Evolutionary conservation across 2,888 invertebrate genomes (phyloP), one percentile per base, ranked within the genome.

Genomic region (Oscheius sp.): DNA sequence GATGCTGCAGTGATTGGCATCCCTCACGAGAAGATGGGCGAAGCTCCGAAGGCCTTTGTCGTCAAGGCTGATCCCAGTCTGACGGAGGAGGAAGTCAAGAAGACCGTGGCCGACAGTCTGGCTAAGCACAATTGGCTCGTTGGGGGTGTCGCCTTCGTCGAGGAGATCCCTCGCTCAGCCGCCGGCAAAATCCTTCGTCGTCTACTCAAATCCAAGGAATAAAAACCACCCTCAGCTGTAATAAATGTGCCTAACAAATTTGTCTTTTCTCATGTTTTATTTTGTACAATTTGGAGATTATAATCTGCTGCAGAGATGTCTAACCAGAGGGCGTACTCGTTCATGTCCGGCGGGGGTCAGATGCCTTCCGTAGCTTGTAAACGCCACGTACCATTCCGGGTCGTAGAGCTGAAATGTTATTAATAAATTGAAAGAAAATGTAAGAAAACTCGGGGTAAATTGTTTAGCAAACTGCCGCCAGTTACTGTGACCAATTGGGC

Each of bases 1-100:
- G 94, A 95, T 87, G 93, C 92, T 21, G 94, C 93, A 45, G 95
- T 95, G 43, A 92, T 94, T 85, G 95, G 80, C 58, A 55, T 78
- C 0, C 77, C 76, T 6, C 77, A 81, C 56, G 72, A 72, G 9
- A 72, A 75, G 55, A 68, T 74, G 25, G 79, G 81, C 43, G 81
- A 81, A 53, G 68, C 74, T 41, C 77, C 77, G 9, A 77, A 70
- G 29, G 81, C 81, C 27, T 81, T 73, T 43, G 77, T 81, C 21
- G 81, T 81, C 0, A 3, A 23, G 16, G 52, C 52, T 21, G 66
- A 66, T 29, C 52, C 66, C 7, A n/a, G 16, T 49, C 66, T 66
- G 49, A 66, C 66, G 9, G 66, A 49, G 66, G 52, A 49, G n/a
- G 66, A 66, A 7, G 66, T 66, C 27, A 66, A 52, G 52, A 66